Conservation (phyloP, 2,888 invertebrate genomes). For the Cheilosia vernalis region DNA sequence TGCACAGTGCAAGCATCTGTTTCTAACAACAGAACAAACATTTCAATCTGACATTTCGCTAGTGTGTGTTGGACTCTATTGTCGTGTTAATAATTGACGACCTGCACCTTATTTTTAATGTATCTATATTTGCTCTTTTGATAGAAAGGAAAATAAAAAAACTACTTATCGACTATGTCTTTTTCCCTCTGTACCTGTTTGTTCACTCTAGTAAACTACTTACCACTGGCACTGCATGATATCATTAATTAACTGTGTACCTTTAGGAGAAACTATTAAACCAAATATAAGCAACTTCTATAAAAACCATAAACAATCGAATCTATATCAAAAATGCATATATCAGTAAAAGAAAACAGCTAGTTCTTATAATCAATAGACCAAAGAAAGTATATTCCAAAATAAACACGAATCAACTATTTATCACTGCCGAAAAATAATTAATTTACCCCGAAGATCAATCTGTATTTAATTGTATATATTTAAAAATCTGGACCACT, state of each 20-base stretch:
- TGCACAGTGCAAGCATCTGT: too few species aligned
- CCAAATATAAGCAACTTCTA: conserved; percentile 29
- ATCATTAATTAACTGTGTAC: conserved; percentile 72
- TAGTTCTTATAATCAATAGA: conserved; percentile 1
- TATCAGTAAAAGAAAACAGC: background rate
- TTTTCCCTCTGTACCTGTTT: background rate
- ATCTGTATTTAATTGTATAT: background rate
- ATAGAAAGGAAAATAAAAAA: background rate
- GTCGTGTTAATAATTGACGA: too few species aligned
- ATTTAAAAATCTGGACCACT: conserved; percentile 60
- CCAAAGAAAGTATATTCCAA: conserved; percentile 8
- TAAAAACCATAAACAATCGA: conserved; percentile 34
- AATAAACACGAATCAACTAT: conserved; percentile 1
- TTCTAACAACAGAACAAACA: too few species aligned
- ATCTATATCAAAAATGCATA: conserved; percentile 40
- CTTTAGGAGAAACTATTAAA: conserved; percentile 61
- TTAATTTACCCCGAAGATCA: background rate
- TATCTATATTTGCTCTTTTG: too few species aligned
- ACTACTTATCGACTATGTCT: background rate
- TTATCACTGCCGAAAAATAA: conserved; percentile 54
- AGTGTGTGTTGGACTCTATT: too few species aligned
- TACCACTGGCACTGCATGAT: conserved; percentile 49
- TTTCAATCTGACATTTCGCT: too few species aligned
- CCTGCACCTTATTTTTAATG: too few species aligned
- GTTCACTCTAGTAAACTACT: conserved; percentile 15